Evolutionary conservation across 1,140 invertebrate species (phyloP).

Genomic region (Cydia amplana): DNA sequence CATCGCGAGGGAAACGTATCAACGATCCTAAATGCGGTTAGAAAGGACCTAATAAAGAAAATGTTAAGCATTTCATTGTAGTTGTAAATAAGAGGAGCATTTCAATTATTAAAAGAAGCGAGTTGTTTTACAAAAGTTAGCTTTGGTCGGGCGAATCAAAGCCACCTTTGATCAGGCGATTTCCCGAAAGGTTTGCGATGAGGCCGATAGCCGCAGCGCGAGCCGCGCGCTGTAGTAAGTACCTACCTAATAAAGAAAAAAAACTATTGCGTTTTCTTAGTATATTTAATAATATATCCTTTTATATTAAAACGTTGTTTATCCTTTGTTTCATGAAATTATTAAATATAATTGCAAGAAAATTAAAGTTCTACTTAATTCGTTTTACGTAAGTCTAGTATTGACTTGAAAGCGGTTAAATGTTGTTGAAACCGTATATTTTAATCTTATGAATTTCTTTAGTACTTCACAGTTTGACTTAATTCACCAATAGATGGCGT

Average conservation of each 20-base stretch:
- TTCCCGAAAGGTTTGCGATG: constrained; percentile 63
- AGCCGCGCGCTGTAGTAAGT: constrained; percentile 48
- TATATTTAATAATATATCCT: background rate
- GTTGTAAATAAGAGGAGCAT: background rate
- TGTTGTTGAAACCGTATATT: too few relatives aligned
- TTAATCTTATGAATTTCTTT: too few relatives aligned
- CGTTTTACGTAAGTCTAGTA: too few relatives aligned
- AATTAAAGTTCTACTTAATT: too few relatives aligned
- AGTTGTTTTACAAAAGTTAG: constrained; percentile 37
- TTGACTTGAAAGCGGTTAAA: too few relatives aligned
- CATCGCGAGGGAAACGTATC: constrained; percentile 58
- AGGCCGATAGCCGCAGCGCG: constrained; percentile 57
- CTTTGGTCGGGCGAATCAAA: constrained; percentile 43
- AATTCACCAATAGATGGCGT: too few relatives aligned
- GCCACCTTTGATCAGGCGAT: constrained; percentile 51
- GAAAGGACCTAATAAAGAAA: constrained; percentile 26
- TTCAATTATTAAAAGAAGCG: background rate
- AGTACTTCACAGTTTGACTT: too few relatives aligned
- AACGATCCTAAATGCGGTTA: constrained; percentile 40
- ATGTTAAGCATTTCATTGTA: background rate
- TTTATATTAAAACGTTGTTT: background rate
- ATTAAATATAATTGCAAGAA: too few relatives aligned
- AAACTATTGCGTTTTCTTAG: background rate
- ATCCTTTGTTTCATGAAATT: background rate
- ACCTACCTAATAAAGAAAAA: background rate